phyloP scores from a whole-genome alignment of 2,888 invertebrate species.

The Phlogophora meticulosa region DNA sequence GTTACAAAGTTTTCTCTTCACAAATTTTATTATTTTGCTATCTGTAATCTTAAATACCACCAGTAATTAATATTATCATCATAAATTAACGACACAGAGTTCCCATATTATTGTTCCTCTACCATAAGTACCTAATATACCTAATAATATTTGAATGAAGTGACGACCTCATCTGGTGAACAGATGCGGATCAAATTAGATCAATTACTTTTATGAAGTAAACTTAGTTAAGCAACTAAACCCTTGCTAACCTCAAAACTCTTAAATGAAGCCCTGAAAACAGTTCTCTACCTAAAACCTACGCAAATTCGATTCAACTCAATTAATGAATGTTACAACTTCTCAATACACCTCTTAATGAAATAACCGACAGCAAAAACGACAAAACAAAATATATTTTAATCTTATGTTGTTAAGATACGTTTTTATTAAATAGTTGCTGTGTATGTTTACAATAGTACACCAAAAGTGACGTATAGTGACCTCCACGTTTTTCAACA shows the following conservation, averaged over 20 bases:
- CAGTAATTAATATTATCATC: no score
- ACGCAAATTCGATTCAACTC: conserved; percentile 19
- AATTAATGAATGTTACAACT: conserved; percentile 37
- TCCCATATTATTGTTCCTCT: neutral
- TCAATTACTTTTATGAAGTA: conserved; percentile 11
- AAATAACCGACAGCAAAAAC: conserved; percentile 9
- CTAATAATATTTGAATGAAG: neutral
- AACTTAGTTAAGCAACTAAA: conserved; percentile 28
- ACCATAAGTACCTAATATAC: neutral
- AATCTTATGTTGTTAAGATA: conserved; percentile 33
- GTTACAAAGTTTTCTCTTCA: no score
- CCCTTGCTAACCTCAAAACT: conserved; percentile 20
- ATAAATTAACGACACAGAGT: no score
- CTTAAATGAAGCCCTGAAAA: conserved; percentile 3
- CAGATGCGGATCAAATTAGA: conserved; percentile 5
- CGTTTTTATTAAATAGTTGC: conserved; percentile 40
- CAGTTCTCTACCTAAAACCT: conserved; percentile 9
- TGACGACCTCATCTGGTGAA: neutral
- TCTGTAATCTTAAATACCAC: no score
- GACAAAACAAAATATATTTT: conserved; percentile 25
- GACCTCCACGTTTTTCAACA: conserved; percentile 70
- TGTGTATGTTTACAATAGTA: conserved; percentile 58
- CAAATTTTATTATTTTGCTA: no score
- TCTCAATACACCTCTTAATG: conserved; percentile 24
- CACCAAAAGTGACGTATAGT: conserved; percentile 66